Evolutionary conservation across 2,888 invertebrate species (phyloP).

Genomic region (Rhimphoctona megacephalus): DNA sequence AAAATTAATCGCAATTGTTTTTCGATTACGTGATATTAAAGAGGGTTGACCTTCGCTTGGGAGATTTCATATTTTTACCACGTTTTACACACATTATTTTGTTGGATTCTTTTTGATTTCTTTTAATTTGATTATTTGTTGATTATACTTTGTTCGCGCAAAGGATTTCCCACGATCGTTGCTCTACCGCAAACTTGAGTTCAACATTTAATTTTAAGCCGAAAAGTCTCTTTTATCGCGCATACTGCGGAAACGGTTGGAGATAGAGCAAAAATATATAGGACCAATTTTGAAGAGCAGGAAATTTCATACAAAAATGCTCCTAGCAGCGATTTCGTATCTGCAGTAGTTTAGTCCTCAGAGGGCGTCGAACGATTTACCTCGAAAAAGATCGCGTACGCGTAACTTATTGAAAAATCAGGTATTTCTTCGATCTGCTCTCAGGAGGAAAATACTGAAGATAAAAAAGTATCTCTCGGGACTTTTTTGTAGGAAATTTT

Average conservation of each 20-base stretch:
- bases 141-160: no score
- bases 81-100: not conserved
- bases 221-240: no score
- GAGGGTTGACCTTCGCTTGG: no score
- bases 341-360: not conserved
- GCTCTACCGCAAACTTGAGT: no score
- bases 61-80: not conserved
- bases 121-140: not conserved
- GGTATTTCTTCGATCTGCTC: not conserved
- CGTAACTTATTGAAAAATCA: not conserved
- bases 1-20: not conserved
- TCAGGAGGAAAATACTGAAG: not conserved
- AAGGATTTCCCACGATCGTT: no score
- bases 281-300: not conserved
- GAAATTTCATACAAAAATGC: not conserved
- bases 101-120: not conserved
- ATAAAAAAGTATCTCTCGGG: not conserved
- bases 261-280: not conserved
- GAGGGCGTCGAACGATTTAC: not conserved
- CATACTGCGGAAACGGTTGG: not conserved
- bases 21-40: not conserved
- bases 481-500: constrained; percentile 7
- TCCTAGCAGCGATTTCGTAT: not conserved
- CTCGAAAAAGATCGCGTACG: not conserved
- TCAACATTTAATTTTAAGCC: no score